These are phyloP conservation scores for Hippocampus guttulatus DNA, from an alignment of 2,113 vertebrate species.

Conservation along the genomic window DNA sequence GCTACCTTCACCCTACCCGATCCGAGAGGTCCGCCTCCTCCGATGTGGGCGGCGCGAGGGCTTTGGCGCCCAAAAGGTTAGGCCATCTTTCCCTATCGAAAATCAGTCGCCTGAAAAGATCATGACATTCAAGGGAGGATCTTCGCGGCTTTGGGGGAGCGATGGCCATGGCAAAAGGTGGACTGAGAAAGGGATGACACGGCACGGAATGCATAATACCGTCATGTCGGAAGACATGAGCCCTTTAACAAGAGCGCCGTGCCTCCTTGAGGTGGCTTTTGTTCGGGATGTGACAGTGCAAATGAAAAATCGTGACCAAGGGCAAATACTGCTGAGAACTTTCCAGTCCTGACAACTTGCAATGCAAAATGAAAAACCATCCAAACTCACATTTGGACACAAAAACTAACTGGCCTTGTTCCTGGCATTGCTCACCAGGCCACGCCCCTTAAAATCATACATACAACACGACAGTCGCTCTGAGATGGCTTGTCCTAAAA, in stretches of 20 bases:
- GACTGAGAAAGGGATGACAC: constrained; percentile 11
- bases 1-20: not conserved
- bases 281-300: not conserved
- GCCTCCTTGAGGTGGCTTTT: not conserved
- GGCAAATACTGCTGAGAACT: too few species aligned
- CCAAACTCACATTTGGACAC: too few species aligned
- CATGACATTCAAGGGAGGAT: constrained; percentile 58
- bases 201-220: not conserved
- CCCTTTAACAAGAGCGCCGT: not conserved
- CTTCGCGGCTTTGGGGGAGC: constrained; percentile 22
- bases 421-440: too few species aligned
- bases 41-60: constrained; percentile 26
- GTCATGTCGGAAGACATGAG: not conserved
- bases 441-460: too few species aligned
- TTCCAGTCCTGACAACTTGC: too few species aligned
- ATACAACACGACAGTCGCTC: too few species aligned
- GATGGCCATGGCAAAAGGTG: constrained; percentile 5
- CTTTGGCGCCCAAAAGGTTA: constrained; percentile 52
- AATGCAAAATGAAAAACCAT: too few species aligned
- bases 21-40: constrained; percentile 15
- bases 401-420: too few species aligned
- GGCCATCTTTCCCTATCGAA: constrained; percentile 48
- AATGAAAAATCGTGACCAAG: too few species aligned
- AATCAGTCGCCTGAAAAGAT: constrained; percentile 59
- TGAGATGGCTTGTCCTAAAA: too few species aligned